Conservation (phyloP, 2,888 invertebrate genomes). For the Acanthococcus lagerstroemiae region DNA sequence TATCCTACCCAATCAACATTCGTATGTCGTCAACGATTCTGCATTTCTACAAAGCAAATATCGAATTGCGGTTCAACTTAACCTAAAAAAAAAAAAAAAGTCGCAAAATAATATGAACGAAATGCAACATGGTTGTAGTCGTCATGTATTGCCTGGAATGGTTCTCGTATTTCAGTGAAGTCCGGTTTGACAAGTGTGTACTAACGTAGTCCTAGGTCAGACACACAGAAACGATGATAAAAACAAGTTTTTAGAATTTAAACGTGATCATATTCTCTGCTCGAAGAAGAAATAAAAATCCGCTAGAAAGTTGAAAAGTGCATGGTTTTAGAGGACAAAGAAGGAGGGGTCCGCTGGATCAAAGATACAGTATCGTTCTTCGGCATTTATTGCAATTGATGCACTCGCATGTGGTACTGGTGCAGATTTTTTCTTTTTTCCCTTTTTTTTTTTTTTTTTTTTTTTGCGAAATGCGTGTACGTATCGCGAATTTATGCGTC, state of each 20-base stretch:
- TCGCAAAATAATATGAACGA: conserved; percentile 29
- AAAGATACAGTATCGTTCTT: conserved; percentile 27
- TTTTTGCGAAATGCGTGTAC: too few relatives aligned
- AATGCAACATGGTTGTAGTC: conserved; percentile 28
- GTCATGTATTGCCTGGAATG: conserved; percentile 30
- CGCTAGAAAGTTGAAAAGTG: conserved; percentile 30
- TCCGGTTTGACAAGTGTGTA: conserved; percentile 30
- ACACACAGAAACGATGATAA: conserved; percentile 28
- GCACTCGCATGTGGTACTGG: neutral
- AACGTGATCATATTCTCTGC: conserved; percentile 29
- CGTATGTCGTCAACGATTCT: conserved; percentile 21
- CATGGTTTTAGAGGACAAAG: conserved; percentile 30
- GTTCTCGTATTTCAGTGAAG: conserved; percentile 30
- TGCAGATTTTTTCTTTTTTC: too few relatives aligned
- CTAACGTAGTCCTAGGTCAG: conserved; percentile 30
- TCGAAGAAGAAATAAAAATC: conserved; percentile 24
- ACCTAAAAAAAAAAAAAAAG: conserved; percentile 24
- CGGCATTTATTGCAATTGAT: conserved; percentile 10
- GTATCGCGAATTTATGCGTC: too few relatives aligned
- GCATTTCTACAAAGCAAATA: conserved; percentile 22
- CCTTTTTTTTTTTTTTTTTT: too few relatives aligned
- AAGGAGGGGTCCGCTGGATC: conserved; percentile 26
- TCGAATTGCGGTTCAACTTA: conserved; percentile 30
- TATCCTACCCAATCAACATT: conserved; percentile 27
- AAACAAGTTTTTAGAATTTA: conserved; percentile 30